Conservation (phyloP, 2,888 invertebrate species). For the Scaptomyza reducta region DNA sequence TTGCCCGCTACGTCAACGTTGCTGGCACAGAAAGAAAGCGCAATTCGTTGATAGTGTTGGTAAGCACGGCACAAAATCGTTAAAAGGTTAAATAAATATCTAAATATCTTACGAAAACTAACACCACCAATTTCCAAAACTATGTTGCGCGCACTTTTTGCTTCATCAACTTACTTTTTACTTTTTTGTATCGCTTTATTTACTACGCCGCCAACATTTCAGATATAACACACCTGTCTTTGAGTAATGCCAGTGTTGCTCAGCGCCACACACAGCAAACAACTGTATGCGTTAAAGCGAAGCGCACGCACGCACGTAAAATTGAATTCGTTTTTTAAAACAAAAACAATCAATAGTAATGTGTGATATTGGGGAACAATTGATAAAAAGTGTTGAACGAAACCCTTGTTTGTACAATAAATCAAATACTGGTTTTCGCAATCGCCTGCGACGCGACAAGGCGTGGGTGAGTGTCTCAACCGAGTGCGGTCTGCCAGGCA, state of each 20-base stretch:
- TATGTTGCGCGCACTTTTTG: too few species aligned
- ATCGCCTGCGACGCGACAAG: conserved; percentile 2
- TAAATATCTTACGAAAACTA: neutral
- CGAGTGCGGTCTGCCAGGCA: conserved; percentile 38
- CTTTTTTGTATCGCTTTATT: neutral
- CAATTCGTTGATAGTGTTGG: conserved; percentile 25
- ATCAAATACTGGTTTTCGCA: conserved; percentile 22
- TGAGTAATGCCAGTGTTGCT: conserved; percentile 18
- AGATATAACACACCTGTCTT: conserved; percentile 20
- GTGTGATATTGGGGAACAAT: conserved; percentile 8
- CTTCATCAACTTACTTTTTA: too few species aligned
- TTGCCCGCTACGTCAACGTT: conserved; percentile 5
- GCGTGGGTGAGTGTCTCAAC: conserved; percentile 41
- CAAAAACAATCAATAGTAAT: conserved; percentile 8
- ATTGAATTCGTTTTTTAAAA: conserved; percentile 4
- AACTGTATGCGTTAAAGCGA: conserved; percentile 8
- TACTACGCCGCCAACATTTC: neutral
- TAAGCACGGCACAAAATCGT: neutral
- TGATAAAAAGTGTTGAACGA: conserved; percentile 32
- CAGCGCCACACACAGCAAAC: conserved; percentile 10
- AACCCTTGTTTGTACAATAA: conserved; percentile 45
- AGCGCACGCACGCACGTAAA: conserved; percentile 29
- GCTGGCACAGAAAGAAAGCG: conserved; percentile 1
- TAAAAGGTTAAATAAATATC: neutral
- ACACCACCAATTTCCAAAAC: too few species aligned